phyloP scores from a whole-genome alignment of 2,113 vertebrate genomes.

The Eulacestoma nigropectus region DNA sequence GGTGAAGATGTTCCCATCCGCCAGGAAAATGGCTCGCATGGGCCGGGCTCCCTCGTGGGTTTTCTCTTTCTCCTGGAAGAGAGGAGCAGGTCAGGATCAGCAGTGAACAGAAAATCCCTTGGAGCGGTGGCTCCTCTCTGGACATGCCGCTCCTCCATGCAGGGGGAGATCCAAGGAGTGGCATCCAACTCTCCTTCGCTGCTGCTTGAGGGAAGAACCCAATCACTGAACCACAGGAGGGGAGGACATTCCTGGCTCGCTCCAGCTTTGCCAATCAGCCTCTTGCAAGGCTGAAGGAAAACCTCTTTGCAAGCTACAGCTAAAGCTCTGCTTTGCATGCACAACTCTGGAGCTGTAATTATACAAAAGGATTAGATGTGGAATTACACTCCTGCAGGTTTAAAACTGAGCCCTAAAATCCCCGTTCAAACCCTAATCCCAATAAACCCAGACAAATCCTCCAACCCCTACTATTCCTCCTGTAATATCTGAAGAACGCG shows the following conservation, averaged over 20 bases:
- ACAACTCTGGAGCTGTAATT: not conserved
- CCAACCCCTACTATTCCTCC: not conserved
- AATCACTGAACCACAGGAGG: not conserved
- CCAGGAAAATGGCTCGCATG: conserved; percentile 93
- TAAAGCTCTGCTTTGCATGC: not conserved
- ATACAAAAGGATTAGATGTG: conserved; percentile 25
- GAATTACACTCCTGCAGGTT: conserved; percentile 50
- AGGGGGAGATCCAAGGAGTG: not conserved
- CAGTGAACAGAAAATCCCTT: not conserved
- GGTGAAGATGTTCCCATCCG: conserved; percentile 90
- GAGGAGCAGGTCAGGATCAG: not conserved
- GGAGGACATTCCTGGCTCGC: not conserved
- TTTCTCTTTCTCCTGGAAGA: conserved; percentile 90
- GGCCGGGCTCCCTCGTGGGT: conserved; percentile 92
- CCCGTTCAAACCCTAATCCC: conserved; percentile 30
- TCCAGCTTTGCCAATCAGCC: not conserved
- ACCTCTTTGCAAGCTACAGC: not conserved
- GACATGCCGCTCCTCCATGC: fast-evolving
- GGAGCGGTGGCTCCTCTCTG: not conserved
- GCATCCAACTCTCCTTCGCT: not conserved
- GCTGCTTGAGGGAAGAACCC: not conserved
- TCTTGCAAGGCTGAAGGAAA: not conserved
- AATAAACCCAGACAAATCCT: conserved; percentile 37
- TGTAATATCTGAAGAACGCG: not conserved
- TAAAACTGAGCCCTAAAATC: conserved; percentile 27